phyloP scores from a whole-genome alignment of 2,888 invertebrate species.

The Leptinotarsa rubiginosa region DNA sequence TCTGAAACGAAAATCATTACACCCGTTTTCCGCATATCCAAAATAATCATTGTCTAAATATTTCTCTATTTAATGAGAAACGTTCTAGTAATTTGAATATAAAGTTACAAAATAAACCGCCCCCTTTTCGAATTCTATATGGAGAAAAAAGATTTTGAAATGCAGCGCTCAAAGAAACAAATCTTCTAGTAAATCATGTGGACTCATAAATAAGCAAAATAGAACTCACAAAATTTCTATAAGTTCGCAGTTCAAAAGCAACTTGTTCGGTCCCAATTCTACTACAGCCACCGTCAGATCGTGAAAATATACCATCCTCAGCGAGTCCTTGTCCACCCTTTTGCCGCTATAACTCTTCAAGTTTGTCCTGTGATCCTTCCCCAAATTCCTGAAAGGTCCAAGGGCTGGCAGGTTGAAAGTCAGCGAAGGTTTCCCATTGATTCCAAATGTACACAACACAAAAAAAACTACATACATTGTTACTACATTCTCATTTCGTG shows the following conservation, averaged over 20 bases:
- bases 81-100: too few species aligned
- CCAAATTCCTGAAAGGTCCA: conserved; percentile 51
- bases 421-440: conserved; percentile 59
- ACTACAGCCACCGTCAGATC: conserved; percentile 88
- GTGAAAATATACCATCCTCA: conserved; percentile 81
- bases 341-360: conserved; percentile 75
- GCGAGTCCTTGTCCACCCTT: conserved; percentile 74
- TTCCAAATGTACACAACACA: conserved; percentile 54
- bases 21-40: too few species aligned
- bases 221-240: conserved; percentile 88
- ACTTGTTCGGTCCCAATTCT: conserved; percentile 78
- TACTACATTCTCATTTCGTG: conserved; percentile 48
- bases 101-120: too few species aligned
- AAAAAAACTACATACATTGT: conserved; percentile 51
- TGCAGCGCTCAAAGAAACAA: not conserved
- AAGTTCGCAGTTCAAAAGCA: conserved; percentile 82
- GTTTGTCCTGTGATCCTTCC: conserved; percentile 44
- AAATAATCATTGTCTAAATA: too few species aligned
- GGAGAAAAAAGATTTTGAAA: too few species aligned
- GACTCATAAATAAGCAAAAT: not conserved
- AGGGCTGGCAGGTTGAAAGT: conserved; percentile 58
- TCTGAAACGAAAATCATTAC: too few species aligned
- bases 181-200: not conserved
- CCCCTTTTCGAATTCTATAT: too few species aligned
- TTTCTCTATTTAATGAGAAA: too few species aligned